A percentile compares a stretch with the other conserved stretches of the same genome.
Evolutionary conservation across 2,888 invertebrate species (phyloP).

Genomic region (Philaethria dido): DNA sequence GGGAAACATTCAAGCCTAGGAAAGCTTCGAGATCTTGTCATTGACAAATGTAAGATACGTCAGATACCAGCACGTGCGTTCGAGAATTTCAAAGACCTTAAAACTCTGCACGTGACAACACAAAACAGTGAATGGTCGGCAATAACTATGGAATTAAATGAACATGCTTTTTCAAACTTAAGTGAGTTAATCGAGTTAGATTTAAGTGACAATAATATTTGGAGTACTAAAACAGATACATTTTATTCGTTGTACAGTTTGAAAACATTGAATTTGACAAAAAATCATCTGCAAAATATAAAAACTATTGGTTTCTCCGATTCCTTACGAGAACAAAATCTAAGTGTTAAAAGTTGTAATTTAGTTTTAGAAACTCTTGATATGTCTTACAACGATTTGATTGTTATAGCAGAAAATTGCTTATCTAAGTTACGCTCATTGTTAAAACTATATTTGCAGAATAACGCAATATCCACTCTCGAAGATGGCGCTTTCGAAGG

Average conservation of each 20-base stretch:
- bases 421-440: conserved; percentile 88
- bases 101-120: conserved; percentile 87
- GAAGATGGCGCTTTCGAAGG: conserved; percentile 89
- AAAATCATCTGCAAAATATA: conserved; percentile 91
- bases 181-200: conserved; percentile 87
- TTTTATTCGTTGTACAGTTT: conserved; percentile 89
- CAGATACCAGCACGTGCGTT: conserved; percentile 88
- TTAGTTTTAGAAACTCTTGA: conserved; percentile 88
- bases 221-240: conserved; percentile 88
- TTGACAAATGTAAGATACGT: conserved; percentile 91
- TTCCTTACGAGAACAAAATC: conserved; percentile 82
- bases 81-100: conserved; percentile 86
- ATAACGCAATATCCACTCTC: conserved; percentile 89
- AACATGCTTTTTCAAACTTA: conserved; percentile 87
- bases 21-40: conserved; percentile 87
- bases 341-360: conserved; percentile 87
- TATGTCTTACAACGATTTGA: conserved; percentile 89
- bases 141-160: conserved; percentile 89
- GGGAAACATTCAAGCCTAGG: conserved; percentile 84
- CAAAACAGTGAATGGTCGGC: conserved; percentile 92
- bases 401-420: conserved; percentile 87
- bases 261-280: conserved; percentile 87
- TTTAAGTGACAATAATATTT: conserved; percentile 90
- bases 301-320: conserved; percentile 89
- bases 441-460: conserved; percentile 87